These are phyloP conservation scores for Wasmannia auropunctata DNA, from an alignment of 1,140 invertebrate species.

Conservation along the genomic window DNA sequence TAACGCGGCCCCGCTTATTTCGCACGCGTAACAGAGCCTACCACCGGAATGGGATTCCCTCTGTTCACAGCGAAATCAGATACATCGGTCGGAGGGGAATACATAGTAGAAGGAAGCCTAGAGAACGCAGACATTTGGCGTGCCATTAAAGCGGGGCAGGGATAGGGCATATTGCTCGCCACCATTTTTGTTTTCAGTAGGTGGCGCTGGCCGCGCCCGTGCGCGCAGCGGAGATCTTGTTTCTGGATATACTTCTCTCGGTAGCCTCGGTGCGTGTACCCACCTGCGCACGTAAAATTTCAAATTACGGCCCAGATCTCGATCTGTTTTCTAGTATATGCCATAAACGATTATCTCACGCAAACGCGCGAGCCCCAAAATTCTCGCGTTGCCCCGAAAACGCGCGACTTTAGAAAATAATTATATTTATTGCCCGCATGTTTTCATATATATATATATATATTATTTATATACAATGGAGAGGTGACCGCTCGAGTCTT, in stretches of 20 bases:
- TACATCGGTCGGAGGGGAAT: slow-evolving; percentile 76
- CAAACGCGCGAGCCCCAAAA: neutral
- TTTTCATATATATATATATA: too few species aligned
- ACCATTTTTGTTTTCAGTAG: slow-evolving; percentile 85
- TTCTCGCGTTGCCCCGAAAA: neutral
- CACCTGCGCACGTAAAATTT: neutral
- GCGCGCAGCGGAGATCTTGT: slow-evolving; percentile 5
- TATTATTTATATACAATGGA: too few species aligned
- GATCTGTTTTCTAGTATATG: neutral
- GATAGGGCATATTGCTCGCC: slow-evolving; percentile 83
- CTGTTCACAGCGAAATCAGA: slow-evolving; percentile 77
- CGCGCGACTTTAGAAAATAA: neutral
- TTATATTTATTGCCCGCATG: too few species aligned
- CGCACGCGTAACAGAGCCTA: slow-evolving; percentile 68
- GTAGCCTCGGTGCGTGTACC: too few species aligned
- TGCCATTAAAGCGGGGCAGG: slow-evolving; percentile 80
- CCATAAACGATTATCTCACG: neutral
- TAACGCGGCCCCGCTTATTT: slow-evolving; percentile 77
- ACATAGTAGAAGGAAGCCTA: slow-evolving; percentile 80
- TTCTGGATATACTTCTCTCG: neutral
- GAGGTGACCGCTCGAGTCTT: neutral
- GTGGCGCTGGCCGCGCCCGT: slow-evolving; percentile 72
- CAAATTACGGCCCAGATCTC: neutral
- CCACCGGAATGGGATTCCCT: slow-evolving; percentile 66
- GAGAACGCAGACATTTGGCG: slow-evolving; percentile 82